These are phyloP conservation scores for Morone saxatilis DNA, from an alignment of 2,113 vertebrate genomes.

Conservation along the genomic window DNA sequence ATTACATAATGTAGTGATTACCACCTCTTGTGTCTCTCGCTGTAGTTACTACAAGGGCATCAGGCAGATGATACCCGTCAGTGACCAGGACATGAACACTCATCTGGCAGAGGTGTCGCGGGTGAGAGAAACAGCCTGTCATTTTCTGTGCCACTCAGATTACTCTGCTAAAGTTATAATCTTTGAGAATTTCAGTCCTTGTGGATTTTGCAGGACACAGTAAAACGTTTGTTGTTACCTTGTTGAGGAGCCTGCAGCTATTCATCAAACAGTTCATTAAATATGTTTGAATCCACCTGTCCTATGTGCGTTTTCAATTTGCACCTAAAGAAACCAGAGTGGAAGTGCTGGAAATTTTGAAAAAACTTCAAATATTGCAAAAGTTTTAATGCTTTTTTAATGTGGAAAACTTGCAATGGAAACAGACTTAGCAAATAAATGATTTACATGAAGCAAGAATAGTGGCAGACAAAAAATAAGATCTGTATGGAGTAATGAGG, in stretches of 20 bases:
- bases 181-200: constrained; percentile 11
- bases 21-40: constrained; percentile 38
- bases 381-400: not conserved
- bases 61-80: constrained; percentile 96
- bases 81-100: constrained; percentile 99
- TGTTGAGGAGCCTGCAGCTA: not conserved
- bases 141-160: constrained; percentile 27
- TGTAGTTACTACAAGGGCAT: constrained; percentile 96
- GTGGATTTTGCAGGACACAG: not conserved
- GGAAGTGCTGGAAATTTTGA: not conserved
- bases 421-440: too few relatives aligned
- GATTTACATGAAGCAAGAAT: not conserved
- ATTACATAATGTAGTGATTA: constrained; percentile 13
- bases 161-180: constrained; percentile 28
- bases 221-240: not conserved
- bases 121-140: constrained; percentile 84
- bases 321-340: not conserved
- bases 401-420: not conserved
- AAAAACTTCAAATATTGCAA: too few relatives aligned
- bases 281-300: not conserved
- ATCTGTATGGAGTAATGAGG: not conserved
- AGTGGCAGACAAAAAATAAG: not conserved
- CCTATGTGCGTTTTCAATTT: not conserved
- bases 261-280: not conserved
- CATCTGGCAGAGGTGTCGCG: constrained; percentile 98